Evolutionary conservation across 2,797 vertebrate genomes (phyloP), one percentile per base, ranked within the genome.

Genomic region (Chromobotia macracanthus): DNA sequence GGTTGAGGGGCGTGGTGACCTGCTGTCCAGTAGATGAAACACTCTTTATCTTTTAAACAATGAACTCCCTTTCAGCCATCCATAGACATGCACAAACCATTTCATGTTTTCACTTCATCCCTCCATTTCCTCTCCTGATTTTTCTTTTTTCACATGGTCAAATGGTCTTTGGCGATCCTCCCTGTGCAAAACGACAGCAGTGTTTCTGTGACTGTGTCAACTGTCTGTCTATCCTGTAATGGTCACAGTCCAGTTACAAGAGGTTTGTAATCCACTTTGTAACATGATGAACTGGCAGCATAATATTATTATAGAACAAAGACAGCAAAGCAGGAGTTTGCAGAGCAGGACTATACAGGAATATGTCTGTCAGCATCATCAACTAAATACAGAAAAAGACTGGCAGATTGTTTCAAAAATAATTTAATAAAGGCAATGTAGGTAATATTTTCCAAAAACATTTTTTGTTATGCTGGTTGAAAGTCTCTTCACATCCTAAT

Each of bases 1-100:
- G 68, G 74, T 63, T 79, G 81, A 81, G 79, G 66, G 83, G 74
- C 44, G 50, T 63, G 68, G 65, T 50, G 79, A 84, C 85, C 85
- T 74, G 38, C 76, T 55, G 79, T 86, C 80, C 72, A 23, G 67
- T 81, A 76, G 79, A 86, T 79, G 73, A 80, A 72, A 15, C 67
- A 72, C 78, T 68, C 75, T 83, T 83, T 84, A 86, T 74, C 81
- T 77, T 58, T 46, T 74, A 66, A 82, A 84, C 81, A 81, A 76
- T 77, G 71, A 77, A 35, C 67, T 31, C 46, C 44, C 31, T 21
- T 58, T 53, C 13, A 55, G 15, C 5, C 44, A 55, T 28, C 23
- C 53, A 28, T 70, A 58, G n/a, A 23, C 23, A 38, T 44, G 31
- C 83, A 79, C 71, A 68, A 48, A 72, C 70, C 55, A n/a, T 8